Conservation (phyloP, 1,140 invertebrate species). For the Octopus sinensis region DNA sequence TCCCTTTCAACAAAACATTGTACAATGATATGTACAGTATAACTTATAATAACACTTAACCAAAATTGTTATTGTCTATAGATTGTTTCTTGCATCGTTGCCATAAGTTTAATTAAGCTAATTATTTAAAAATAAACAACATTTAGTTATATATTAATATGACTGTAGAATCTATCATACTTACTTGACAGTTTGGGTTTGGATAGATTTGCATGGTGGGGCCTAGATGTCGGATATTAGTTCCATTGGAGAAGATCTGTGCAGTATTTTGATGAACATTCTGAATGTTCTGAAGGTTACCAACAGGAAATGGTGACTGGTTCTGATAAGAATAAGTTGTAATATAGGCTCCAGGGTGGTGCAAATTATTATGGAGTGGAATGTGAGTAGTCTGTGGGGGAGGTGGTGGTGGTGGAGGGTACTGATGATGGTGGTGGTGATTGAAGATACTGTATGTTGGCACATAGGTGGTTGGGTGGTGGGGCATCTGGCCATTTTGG, state of each 20-base stretch:
- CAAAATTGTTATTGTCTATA: no score
- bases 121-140: no score
- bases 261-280: slow-evolving; percentile 37
- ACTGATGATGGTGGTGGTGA: slow-evolving; percentile 32
- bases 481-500: slow-evolving; percentile 35
- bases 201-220: slow-evolving; percentile 27
- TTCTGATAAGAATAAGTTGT: slow-evolving; percentile 49
- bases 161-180: background rate
- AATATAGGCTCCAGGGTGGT: slow-evolving; percentile 42
- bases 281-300: slow-evolving; percentile 34
- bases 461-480: slow-evolving; percentile 36
- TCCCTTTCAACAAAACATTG: no score
- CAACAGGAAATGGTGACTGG: slow-evolving; percentile 37
- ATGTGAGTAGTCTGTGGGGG: slow-evolving; percentile 29
- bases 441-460: slow-evolving; percentile 39
- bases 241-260: slow-evolving; percentile 12
- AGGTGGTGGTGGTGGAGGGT: slow-evolving; percentile 39
- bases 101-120: no score
- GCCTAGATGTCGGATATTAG: slow-evolving; percentile 32
- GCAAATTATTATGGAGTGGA: slow-evolving; percentile 43
- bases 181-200: slow-evolving; percentile 18
- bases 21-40: no score
- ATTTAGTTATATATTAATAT: no score
- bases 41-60: no score
- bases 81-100: no score